A percentile compares a stretch with the other conserved stretches of the same genome.
Evolutionary conservation across 2,888 invertebrate genomes (phyloP).

Genomic region (Cylloceria caligata): DNA sequence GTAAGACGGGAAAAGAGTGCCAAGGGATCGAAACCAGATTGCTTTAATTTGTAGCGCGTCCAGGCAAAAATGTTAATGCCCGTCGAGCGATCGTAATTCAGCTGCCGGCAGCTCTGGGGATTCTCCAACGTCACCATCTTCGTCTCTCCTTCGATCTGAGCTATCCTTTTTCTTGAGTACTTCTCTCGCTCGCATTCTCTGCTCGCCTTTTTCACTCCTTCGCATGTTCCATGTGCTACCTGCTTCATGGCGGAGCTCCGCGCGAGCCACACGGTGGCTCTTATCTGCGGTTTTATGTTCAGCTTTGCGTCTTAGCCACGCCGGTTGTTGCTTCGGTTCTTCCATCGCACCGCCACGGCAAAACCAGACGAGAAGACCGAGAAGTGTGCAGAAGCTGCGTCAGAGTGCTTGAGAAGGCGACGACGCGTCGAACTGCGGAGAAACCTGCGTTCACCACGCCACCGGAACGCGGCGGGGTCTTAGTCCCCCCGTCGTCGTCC

Average conservation of each 20-base stretch:
- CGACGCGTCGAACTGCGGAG: conserved; percentile 58
- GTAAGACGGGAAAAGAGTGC: conserved; percentile 69
- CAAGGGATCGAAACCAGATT: conserved; percentile 77
- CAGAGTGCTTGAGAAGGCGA: conserved; percentile 48
- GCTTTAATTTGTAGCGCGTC: conserved; percentile 82
- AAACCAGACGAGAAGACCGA: conserved; percentile 34
- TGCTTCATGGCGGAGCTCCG: conserved; percentile 30
- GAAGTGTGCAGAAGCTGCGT: conserved; percentile 54
- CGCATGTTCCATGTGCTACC: conserved; percentile 16
- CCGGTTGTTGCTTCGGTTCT: conserved; percentile 67
- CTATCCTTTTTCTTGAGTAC: conserved; percentile 19
- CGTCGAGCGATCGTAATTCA: conserved; percentile 81
- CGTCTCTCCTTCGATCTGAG: conserved; percentile 33
- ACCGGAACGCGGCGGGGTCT: conserved; percentile 51
- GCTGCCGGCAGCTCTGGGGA: conserved; percentile 68
- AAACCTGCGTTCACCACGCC: conserved; percentile 51
- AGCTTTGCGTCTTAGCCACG: conserved; percentile 79
- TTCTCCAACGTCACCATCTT: conserved; percentile 33
- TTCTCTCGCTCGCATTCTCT: conserved; percentile 63
- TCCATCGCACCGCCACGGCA: conserved; percentile 52
- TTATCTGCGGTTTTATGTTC: conserved; percentile 82
- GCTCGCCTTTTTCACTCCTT: conserved; percentile 58
- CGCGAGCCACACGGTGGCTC: conserved; percentile 74
- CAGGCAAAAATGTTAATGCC: conserved; percentile 82
- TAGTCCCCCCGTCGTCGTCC: conserved; percentile 40